These are phyloP conservation scores for Agrotis clavis DNA, from an alignment of 2,888 invertebrate species.

Conservation along the genomic window DNA sequence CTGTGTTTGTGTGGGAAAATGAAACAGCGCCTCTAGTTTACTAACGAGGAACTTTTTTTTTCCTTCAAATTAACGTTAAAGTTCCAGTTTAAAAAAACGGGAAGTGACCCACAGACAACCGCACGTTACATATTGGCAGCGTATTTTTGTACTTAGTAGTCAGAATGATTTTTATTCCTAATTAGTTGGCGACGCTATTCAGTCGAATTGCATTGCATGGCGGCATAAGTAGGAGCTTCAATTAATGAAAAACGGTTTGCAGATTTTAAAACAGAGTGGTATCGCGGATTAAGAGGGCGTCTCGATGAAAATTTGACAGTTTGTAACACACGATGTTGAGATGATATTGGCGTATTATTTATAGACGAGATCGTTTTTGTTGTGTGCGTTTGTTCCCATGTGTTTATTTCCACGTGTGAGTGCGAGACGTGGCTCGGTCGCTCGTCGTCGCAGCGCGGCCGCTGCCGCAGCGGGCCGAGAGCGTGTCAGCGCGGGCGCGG, in stretches of 20 bases:
- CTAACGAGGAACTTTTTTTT: no score
- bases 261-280: not conserved
- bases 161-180: no score
- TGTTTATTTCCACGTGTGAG: slow-evolving; percentile 58
- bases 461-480: not conserved
- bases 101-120: no score
- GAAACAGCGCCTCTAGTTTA: no score
- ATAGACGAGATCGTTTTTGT: slow-evolving; percentile 73
- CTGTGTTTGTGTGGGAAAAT: no score
- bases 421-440: slow-evolving; percentile 42
- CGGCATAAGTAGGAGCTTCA: not conserved
- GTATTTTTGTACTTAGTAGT: no score
- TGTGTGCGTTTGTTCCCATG: slow-evolving; percentile 63
- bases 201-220: no score
- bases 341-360: slow-evolving; percentile 75
- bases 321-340: slow-evolving; percentile 60
- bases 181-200: no score
- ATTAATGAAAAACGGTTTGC: not conserved
- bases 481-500: not conserved
- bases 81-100: no score
- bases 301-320: slow-evolving; percentile 31
- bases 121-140: no score
- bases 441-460: not conserved
- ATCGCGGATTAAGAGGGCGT: not conserved
- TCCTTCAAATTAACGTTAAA: no score